Evolutionary conservation across 2,888 invertebrate genomes (phyloP).

Genomic region (Drepanosiphum platanoidis): DNA sequence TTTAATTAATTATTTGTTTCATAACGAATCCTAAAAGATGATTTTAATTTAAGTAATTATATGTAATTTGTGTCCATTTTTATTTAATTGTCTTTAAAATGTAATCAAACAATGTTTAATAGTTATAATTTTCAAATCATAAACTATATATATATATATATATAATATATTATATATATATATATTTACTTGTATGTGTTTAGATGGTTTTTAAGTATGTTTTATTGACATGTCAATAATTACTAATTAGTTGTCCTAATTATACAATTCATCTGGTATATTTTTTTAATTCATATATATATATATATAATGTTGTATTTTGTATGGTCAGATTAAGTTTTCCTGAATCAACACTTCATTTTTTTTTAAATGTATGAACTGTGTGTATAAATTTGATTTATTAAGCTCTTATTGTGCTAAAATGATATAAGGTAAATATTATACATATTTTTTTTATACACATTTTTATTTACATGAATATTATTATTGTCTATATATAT

Average conservation of each 20-base stretch:
- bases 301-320: constrained; percentile 20
- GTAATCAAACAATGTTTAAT: neutral
- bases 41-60: constrained; percentile 46
- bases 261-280: neutral
- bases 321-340: neutral
- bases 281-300: constrained; percentile 31
- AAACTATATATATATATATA: constrained; percentile 19
- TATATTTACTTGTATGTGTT: constrained; percentile 8
- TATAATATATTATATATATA: neutral
- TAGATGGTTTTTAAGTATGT: neutral
- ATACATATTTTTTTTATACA: constrained; percentile 36
- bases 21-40: constrained; percentile 48
- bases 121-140: constrained; percentile 12
- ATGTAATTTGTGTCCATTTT: constrained; percentile 47
- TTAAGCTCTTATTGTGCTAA: neutral
- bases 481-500: constrained; percentile 3
- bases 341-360: neutral
- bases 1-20: constrained; percentile 43
- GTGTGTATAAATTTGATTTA: constrained; percentile 12
- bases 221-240: constrained; percentile 27
- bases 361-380: neutral
- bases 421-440: neutral
- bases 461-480: neutral
- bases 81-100: constrained; percentile 1
- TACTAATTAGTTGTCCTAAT: neutral